phyloP scores from a whole-genome alignment of 1,140 invertebrate genomes.

The Nasonia longicornis region DNA sequence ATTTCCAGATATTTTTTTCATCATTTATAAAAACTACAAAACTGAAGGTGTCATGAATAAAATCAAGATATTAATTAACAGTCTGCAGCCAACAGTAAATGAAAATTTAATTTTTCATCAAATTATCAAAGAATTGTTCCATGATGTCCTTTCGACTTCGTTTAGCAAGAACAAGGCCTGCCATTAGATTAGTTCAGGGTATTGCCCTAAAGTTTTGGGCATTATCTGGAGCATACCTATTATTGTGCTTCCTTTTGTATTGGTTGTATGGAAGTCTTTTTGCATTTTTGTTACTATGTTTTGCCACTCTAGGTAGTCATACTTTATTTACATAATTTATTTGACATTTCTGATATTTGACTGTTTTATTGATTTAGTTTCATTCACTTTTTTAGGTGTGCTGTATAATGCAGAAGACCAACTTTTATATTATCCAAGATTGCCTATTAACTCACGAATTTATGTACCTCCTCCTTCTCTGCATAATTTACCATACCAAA shows the following conservation, averaged over 20 bases:
- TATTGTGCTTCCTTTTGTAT: conserved; percentile 81
- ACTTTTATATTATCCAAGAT: conserved; percentile 89
- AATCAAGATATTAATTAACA: no score
- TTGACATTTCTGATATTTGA: background rate
- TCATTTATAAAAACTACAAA: no score
- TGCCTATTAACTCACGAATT: conserved; percentile 86
- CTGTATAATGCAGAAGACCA: conserved; percentile 89
- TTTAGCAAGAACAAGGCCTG: conserved; percentile 54
- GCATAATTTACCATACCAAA: conserved; percentile 88
- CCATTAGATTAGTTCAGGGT: conserved; percentile 56
- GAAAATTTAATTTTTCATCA: background rate
- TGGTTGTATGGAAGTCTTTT: conserved; percentile 84
- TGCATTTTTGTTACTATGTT: conserved; percentile 77
- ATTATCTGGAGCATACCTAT: conserved; percentile 71
- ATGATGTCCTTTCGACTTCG: conserved; percentile 60
- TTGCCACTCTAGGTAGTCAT: conserved; percentile 75
- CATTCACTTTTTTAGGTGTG: conserved; percentile 72
- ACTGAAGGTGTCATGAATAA: no score
- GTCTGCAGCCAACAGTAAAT: background rate
- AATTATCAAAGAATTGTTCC: background rate
- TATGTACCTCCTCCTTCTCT: conserved; percentile 88
- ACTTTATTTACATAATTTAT: conserved; percentile 54
- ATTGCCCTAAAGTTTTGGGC: conserved; percentile 70
- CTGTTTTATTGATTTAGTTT: background rate
- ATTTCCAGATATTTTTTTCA: no score